Percentiles rank a stretch among this genome's conserved stretches.
Evolutionary conservation across 2,888 invertebrate species (phyloP).

Genomic region (Harpalus rubripes): DNA sequence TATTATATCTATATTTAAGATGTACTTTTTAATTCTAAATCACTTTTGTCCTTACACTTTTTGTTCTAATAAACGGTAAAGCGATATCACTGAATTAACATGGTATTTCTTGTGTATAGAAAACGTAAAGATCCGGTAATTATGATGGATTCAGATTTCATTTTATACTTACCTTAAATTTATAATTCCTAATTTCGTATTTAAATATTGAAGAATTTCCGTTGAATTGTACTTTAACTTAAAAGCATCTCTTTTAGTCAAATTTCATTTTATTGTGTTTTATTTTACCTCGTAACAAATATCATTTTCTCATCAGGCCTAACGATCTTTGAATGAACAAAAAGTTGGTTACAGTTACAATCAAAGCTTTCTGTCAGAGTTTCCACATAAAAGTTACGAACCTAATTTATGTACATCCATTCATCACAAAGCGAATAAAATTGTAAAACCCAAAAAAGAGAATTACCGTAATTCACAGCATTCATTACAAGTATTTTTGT

Average conservation of each 20-base stretch:
- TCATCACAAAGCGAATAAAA: slow-evolving; percentile 28
- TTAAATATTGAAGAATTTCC: too few species aligned
- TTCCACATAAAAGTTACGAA: neutral
- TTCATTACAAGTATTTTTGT: slow-evolving; percentile 25
- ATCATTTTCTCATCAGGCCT: slow-evolving; percentile 1
- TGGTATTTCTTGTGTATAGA: too few species aligned
- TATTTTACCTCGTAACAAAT: neutral
- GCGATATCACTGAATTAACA: too few species aligned
- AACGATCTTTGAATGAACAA: neutral
- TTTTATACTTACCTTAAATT: too few species aligned
- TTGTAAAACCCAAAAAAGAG: slow-evolving; percentile 11
- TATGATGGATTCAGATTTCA: neutral
- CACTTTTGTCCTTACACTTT: too few species aligned
- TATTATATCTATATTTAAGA: too few species aligned
- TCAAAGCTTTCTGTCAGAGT: neutral
- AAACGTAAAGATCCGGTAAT: neutral
- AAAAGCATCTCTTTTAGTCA: neutral
- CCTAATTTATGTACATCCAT: slow-evolving; percentile 1
- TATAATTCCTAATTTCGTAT: too few species aligned
- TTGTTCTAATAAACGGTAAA: too few species aligned
- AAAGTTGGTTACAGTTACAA: neutral
- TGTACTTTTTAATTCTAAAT: too few species aligned
- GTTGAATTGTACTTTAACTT: neutral
- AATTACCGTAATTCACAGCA: slow-evolving; percentile 6
- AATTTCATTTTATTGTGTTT: neutral